A percentile compares a stretch with the other conserved stretches of the same genome.
These are phyloP conservation scores for Hirtodrosophila trivittata DNA, from an alignment of 2,888 invertebrate genomes.

Conservation along the genomic window DNA sequence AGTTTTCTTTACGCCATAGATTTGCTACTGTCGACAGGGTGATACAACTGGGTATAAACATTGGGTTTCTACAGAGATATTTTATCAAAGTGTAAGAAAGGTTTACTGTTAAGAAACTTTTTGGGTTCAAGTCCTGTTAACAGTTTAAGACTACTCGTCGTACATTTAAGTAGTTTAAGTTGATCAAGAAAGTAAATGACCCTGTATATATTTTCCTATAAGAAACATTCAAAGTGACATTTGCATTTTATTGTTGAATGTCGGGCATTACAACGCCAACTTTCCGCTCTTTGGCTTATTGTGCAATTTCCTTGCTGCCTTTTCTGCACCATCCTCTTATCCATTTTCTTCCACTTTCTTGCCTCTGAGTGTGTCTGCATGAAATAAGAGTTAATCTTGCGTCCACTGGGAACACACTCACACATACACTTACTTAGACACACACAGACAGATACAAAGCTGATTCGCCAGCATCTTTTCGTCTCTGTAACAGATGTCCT, in stretches of 20 bases:
- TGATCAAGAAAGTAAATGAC: conserved; percentile 2
- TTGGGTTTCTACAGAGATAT: neutral
- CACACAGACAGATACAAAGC: conserved; percentile 12
- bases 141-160: too few relatives aligned
- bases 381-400: conserved; percentile 71
- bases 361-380: conserved; percentile 59
- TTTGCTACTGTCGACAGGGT: conserved; percentile 30
- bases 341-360: conserved; percentile 45
- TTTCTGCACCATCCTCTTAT: conserved; percentile 14
- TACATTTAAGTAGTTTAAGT: too few relatives aligned
- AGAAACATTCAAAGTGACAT: conserved; percentile 66
- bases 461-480: conserved; percentile 38
- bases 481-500: conserved; percentile 65
- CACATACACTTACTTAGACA: conserved; percentile 22
- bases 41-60: neutral
- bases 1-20: conserved; percentile 38
- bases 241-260: conserved; percentile 72
- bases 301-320: conserved; percentile 55
- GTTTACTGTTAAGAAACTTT: too few relatives aligned
- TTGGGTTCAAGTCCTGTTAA: too few relatives aligned
- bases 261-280: conserved; percentile 62
- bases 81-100: too few relatives aligned
- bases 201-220: conserved; percentile 47
- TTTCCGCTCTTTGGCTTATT: conserved; percentile 66
- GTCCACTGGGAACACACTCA: conserved; percentile 59